Evolutionary conservation across 2,797 vertebrate species (phyloP).

Genomic region (Sebastiscus tertius): DNA sequence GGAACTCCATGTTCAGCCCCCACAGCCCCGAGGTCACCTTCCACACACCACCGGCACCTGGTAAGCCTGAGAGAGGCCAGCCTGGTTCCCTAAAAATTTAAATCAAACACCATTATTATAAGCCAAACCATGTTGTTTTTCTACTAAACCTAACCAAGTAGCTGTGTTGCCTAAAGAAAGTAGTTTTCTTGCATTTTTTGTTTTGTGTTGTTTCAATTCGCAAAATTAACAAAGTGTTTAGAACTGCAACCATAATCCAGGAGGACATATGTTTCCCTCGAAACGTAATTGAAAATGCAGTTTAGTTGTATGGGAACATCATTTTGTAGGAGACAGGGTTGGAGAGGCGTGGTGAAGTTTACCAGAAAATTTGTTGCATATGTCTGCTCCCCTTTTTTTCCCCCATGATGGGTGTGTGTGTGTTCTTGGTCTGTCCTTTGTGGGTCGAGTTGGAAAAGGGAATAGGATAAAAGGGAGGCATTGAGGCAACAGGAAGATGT

Average conservation of each 20-base stretch:
- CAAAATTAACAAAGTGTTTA: no score
- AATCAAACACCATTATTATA: no score
- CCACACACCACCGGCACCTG: slow-evolving; percentile 90
- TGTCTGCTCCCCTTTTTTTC: background rate
- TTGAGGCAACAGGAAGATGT: background rate
- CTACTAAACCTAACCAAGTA: no score
- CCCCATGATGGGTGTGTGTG: background rate
- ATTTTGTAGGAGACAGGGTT: background rate
- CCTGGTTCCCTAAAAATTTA: no score
- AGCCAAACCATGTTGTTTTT: no score
- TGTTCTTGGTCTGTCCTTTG: background rate
- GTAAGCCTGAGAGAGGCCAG: slow-evolving; percentile 66
- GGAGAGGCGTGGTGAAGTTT: background rate
- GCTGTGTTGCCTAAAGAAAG: no score
- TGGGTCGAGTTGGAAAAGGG: background rate
- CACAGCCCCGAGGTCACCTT: slow-evolving; percentile 91
- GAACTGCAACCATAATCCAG: no score
- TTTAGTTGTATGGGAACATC: background rate
- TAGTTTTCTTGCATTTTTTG: no score
- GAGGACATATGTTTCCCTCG: no score
- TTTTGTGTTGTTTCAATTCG: no score
- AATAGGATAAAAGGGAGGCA: background rate
- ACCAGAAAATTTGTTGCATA: background rate
- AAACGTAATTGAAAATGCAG: background rate
- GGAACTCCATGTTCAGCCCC: slow-evolving; percentile 88